Percentiles rank a stretch among this genome's conserved stretches.
Evolutionary conservation across 2,797 vertebrate genomes (phyloP).

Genomic region (Thalassophryne amazonica): DNA sequence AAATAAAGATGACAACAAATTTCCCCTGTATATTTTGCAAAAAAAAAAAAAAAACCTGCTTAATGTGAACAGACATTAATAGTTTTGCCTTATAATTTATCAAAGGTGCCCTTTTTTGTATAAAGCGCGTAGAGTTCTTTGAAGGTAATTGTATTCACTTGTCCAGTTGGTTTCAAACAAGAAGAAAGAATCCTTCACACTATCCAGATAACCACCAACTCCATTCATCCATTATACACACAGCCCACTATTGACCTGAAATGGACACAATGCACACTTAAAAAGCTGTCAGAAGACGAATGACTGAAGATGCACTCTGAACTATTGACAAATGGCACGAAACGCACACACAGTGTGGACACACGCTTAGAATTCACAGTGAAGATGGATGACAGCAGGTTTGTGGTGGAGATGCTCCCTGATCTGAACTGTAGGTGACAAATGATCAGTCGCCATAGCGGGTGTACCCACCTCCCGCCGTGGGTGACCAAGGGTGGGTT

Average conservation of each 20-base stretch:
- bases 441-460: slow-evolving; percentile 44
- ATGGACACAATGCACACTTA: slow-evolving; percentile 57
- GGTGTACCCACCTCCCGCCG: slow-evolving; percentile 41
- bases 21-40: no score
- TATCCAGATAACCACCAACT: slow-evolving; percentile 26
- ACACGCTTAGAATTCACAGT: slow-evolving; percentile 49
- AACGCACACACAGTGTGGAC: slow-evolving; percentile 28
- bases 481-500: slow-evolving; percentile 32
- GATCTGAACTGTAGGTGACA: slow-evolving; percentile 62
- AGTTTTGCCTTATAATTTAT: background rate
- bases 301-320: slow-evolving; percentile 69
- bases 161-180: slow-evolving; percentile 30
- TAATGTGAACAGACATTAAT: no score
- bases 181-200: slow-evolving; percentile 10
- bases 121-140: slow-evolving; percentile 14
- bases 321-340: slow-evolving; percentile 72
- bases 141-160: slow-evolving; percentile 6
- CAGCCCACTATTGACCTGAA: slow-evolving; percentile 55
- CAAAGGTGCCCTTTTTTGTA: no score
- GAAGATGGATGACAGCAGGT: slow-evolving; percentile 54
- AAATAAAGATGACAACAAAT: no score
- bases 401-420: slow-evolving; percentile 31
- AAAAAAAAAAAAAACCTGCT: no score
- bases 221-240: slow-evolving; percentile 50
- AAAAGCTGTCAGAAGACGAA: slow-evolving; percentile 57